Percentiles rank a stretch among this genome's conserved stretches.
Evolutionary conservation across 1,140 invertebrate species (phyloP).

Genomic region (Drosophila kikkawai): DNA sequence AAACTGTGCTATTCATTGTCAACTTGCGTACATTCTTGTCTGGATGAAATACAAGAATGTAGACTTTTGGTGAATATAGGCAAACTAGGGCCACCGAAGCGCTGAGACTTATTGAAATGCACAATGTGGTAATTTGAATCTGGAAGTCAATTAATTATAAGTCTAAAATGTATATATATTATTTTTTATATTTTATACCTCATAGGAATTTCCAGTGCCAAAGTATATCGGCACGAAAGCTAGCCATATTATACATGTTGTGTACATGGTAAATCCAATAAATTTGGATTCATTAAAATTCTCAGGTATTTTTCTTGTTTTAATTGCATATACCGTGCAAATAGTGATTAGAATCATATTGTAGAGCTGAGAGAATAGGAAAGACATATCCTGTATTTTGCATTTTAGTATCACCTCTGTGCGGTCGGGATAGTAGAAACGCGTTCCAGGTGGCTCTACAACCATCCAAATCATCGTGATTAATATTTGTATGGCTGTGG

Average conservation of each 20-base stretch:
- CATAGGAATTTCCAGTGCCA: slow-evolving; percentile 88
- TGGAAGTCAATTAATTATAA: slow-evolving; percentile 36
- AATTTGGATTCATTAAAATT: slow-evolving; percentile 96
- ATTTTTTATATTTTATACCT: slow-evolving; percentile 73
- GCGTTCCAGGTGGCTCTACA: slow-evolving; percentile 89
- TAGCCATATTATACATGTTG: slow-evolving; percentile 94
- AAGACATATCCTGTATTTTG: slow-evolving; percentile 89
- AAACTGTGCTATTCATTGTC: slow-evolving; percentile 85
- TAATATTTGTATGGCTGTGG: slow-evolving; percentile 88
- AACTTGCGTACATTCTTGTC: slow-evolving; percentile 90
- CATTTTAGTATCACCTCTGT: slow-evolving; percentile 89
- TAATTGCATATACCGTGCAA: slow-evolving; percentile 94
- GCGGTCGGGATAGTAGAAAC: slow-evolving; percentile 87
- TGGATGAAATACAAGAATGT: slow-evolving; percentile 91
- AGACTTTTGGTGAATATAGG: slow-evolving; percentile 92
- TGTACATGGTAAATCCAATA: slow-evolving; percentile 95
- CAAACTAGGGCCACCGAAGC: slow-evolving; percentile 91
- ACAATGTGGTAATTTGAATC: slow-evolving; percentile 92
- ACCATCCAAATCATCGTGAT: slow-evolving; percentile 90
- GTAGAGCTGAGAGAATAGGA: slow-evolving; percentile 92
- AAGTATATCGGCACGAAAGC: slow-evolving; percentile 95
- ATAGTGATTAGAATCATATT: slow-evolving; percentile 92
- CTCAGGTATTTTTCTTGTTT: slow-evolving; percentile 94
- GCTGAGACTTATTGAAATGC: slow-evolving; percentile 92
- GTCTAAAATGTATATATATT: background rate